Evolutionary conservation across 2,113 vertebrate species (phyloP).

Genomic region (Beaufortia kweichowensis): DNA sequence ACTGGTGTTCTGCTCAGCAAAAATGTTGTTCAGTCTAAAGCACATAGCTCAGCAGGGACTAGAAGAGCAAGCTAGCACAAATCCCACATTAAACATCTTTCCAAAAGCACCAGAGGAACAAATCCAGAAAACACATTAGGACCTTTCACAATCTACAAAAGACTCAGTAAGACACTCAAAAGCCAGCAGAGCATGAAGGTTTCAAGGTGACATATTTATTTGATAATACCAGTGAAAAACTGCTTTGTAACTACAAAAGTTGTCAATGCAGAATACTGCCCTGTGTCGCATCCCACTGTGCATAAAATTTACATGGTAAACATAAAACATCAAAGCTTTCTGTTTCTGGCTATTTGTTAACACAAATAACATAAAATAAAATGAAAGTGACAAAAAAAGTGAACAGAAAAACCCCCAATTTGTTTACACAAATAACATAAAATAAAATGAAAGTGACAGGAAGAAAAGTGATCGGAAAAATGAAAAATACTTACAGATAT

Average conservation of each 20-base stretch:
- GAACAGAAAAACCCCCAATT: constrained; percentile 6
- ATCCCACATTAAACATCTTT: constrained; percentile 28
- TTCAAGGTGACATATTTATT: background rate
- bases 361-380: background rate
- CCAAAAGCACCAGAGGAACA: constrained; percentile 23
- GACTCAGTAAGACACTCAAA: background rate
- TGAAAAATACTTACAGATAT: constrained; percentile 61
- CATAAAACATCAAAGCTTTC: too few relatives aligned
- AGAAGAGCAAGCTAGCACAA: constrained; percentile 28
- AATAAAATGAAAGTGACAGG: background rate
- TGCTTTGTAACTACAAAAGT: constrained; percentile 1
- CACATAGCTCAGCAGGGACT: constrained; percentile 30
- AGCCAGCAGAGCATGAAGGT: background rate
- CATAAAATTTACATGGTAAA: background rate
- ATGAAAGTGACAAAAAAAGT: background rate
- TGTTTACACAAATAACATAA: background rate
- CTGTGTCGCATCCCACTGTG: background rate
- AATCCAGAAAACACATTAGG: constrained; percentile 25
- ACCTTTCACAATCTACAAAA: constrained; percentile 8
- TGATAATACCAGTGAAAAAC: background rate
- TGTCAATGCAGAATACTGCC: background rate
- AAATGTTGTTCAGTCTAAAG: constrained; percentile 34
- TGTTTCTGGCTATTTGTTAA: too few relatives aligned
- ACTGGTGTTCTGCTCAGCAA: constrained; percentile 31
- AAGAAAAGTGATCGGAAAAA: constrained; percentile 10